phyloP scores from a whole-genome alignment of 2,888 invertebrate species.

The Belgica antarctica region DNA sequence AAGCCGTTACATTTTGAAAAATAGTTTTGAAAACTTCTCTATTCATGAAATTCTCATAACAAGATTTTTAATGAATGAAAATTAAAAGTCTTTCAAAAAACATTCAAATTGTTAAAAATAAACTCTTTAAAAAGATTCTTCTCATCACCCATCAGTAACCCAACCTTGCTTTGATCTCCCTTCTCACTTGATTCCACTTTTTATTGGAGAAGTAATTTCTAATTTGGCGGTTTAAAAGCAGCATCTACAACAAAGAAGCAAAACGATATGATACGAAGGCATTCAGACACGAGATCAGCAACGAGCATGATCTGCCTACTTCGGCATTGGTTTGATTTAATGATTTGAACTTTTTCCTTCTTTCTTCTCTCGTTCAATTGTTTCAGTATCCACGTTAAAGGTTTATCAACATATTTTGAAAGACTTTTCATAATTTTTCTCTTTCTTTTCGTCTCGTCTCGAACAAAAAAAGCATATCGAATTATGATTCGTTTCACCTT shows the following conservation, averaged over 20 bases:
- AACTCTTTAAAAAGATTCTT: no score
- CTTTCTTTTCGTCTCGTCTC: no score
- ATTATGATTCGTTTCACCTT: slow-evolving; percentile 38
- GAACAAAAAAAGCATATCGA: slow-evolving; percentile 36
- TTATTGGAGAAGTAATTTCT: slow-evolving; percentile 14
- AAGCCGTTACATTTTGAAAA: no score
- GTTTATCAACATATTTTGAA: slow-evolving; percentile 38
- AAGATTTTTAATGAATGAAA: no score
- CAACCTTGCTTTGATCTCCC: no score
- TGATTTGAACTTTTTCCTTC: slow-evolving; percentile 8
- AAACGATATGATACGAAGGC: neutral
- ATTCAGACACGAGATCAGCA: slow-evolving; percentile 8
- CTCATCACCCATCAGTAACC: no score
- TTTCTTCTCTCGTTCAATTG: neutral
- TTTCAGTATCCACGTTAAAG: slow-evolving; percentile 3
- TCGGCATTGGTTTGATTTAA: slow-evolving; percentile 1
- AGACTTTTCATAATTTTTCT: slow-evolving; percentile 39
- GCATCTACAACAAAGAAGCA: neutral
- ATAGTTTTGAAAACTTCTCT: no score
- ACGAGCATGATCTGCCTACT: slow-evolving; percentile 16
- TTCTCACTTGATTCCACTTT: neutral
- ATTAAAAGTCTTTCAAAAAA: no score
- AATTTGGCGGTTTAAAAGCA: slow-evolving; percentile 20
- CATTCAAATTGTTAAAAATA: no score
- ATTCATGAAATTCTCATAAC: no score